Conservation (phyloP, 2,113 vertebrate genomes). For the Dolichallabes microphthalmus region DNA sequence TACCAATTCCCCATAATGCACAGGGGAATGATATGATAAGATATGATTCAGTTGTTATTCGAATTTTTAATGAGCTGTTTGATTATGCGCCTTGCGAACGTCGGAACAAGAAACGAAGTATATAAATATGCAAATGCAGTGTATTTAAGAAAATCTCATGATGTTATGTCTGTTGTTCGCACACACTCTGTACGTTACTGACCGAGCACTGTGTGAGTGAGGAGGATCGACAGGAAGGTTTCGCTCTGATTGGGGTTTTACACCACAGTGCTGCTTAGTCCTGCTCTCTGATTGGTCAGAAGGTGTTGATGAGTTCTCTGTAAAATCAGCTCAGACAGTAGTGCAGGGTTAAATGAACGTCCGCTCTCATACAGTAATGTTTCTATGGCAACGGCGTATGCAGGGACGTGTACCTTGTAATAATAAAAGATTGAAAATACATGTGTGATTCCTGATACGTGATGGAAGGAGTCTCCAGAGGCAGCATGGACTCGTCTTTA, state of each 20-base stretch:
- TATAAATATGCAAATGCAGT: too few relatives aligned
- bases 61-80: background rate
- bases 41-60: background rate
- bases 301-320: background rate
- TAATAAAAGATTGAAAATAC: too few relatives aligned
- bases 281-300: background rate
- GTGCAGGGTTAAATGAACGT: background rate
- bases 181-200: too few relatives aligned
- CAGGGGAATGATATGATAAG: too few relatives aligned
- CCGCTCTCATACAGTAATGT: too few relatives aligned
- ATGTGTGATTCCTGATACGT: background rate
- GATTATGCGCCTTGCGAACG: background rate
- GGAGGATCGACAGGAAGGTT: too few relatives aligned
- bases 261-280: background rate
- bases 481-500: background rate
- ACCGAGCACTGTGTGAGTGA: background rate
- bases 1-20: background rate
- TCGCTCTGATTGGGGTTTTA: too few relatives aligned
- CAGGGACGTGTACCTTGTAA: too few relatives aligned
- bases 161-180: too few relatives aligned
- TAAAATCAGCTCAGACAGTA: background rate
- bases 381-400: too few relatives aligned
- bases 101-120: too few relatives aligned
- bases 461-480: background rate
- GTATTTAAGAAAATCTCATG: too few relatives aligned